Conservation (phyloP, 1,140 invertebrate species). For the Oncopeltus fasciatus region DNA sequence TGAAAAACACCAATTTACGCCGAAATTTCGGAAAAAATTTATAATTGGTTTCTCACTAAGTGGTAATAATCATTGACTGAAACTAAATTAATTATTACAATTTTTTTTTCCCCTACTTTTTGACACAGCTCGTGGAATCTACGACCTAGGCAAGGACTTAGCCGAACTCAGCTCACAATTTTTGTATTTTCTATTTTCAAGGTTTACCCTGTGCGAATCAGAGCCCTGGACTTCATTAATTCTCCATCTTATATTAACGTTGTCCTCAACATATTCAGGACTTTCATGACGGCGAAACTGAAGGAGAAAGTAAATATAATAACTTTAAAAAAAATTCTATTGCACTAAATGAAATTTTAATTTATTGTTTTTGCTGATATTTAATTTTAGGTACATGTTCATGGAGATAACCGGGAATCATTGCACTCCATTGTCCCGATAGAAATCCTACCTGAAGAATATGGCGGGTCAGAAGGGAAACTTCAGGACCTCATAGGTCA, state of each 20-base stretch:
- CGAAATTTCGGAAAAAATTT: not conserved
- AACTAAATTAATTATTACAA: too few species aligned
- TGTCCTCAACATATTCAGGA: conserved; percentile 49
- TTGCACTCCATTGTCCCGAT: conserved; percentile 33
- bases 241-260: conserved; percentile 49
- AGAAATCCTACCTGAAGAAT: conserved; percentile 39
- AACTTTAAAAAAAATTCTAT: not conserved
- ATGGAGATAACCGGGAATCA: conserved; percentile 26
- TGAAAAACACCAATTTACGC: too few species aligned
- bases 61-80: too few species aligned
- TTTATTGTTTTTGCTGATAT: not conserved
- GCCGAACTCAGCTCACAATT: too few species aligned
- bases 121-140: too few species aligned
- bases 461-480: conserved; percentile 38
- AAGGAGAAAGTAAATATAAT: conserved; percentile 33
- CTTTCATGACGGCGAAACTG: conserved; percentile 54
- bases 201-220: conserved; percentile 52
- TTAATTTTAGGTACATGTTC: conserved; percentile 32
- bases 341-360: not conserved
- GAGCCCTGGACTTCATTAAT: conserved; percentile 54
- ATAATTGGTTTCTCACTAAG: too few species aligned
- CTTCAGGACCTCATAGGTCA: conserved; percentile 36
- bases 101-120: too few species aligned
- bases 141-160: too few species aligned
- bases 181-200: conserved; percentile 24